Evolutionary conservation across 2,888 invertebrate genomes (phyloP), one percentile per base, ranked within the genome.

Genomic region (Lordiphosa fenestrarum): DNA sequence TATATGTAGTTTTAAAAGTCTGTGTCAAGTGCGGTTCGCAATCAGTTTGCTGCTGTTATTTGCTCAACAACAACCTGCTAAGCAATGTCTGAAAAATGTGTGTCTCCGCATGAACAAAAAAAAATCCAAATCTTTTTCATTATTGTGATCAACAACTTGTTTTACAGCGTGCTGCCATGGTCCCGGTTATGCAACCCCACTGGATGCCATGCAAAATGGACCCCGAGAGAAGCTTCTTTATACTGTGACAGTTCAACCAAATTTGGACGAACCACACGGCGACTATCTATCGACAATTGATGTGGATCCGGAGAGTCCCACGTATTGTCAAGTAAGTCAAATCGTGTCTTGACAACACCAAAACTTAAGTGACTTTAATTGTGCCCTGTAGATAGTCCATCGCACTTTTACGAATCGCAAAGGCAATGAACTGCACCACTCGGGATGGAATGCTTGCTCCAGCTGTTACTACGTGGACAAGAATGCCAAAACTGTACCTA

Each of bases 381-480:
- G 12, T 36, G 9, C 44, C 65, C 62, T 13, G 15, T 86, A 98
- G 98, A 94, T 98, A 4, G 94, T 99, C 41, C 94, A 96, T 87
- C 94, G 97, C 15, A 92, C 97, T 0, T 92, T 93, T 77, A 94
- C 98, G 78, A 94, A 94, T 6, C 89, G 94, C 64, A 89, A 91
- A 3, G 94, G 94, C 0, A 96, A 99, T 84, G 99, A 99, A 88
- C 90, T 99, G 0, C 99, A 99, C 87, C 99, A 99, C 87, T 94
- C 94, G 39, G 98, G 98, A 0, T 99, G 98, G 98, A 98, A 99
- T 87, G 94, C 96, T 0, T 99, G 99, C 88, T 97, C 97, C 72
- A 98, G 98, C 88, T 98, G 98, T 88, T 92, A 95, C 87, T 65
- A 75, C 19, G 73, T 88, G 7, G 85, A 88, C 38, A 73, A 86